These are phyloP conservation scores for Pollimyrus isidori DNA, from an alignment of 2,113 vertebrate genomes.

Conservation along the genomic window DNA sequence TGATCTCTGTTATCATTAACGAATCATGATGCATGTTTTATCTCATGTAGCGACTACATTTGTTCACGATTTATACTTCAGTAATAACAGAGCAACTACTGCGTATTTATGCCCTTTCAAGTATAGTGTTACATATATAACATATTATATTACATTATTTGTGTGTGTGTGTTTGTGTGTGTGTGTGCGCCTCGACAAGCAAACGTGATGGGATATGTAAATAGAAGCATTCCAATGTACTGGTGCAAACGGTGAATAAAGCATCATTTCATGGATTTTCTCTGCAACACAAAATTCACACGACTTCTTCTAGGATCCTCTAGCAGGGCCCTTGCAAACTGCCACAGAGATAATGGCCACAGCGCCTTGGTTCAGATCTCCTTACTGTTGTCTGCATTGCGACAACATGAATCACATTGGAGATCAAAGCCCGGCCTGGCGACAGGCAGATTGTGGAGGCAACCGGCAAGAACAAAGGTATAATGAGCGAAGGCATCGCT, in stretches of 20 bases:
- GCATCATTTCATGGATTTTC: not conserved
- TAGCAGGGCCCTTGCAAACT: not conserved
- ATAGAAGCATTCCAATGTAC: not conserved
- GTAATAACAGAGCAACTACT: not conserved
- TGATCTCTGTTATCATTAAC: no score
- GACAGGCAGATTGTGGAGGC: not conserved
- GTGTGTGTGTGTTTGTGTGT: not conserved
- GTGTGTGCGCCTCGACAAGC: not conserved
- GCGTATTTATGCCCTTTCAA: not conserved
- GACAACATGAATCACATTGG: not conserved
- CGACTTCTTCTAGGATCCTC: not conserved
- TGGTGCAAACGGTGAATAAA: not conserved
- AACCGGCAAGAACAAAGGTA: not conserved
- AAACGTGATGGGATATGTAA: not conserved
- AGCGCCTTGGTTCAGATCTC: not conserved
- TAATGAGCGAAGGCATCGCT: not conserved
- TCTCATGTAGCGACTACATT: not conserved
- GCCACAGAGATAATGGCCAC: not conserved
- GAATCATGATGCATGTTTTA: not conserved
- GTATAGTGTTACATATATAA: not conserved
- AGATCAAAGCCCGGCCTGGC: not conserved
- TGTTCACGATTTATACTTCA: not conserved
- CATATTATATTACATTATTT: not conserved
- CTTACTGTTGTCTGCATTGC: not conserved
- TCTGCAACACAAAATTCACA: not conserved